Evolutionary conservation across 1,140 invertebrate genomes (phyloP).

Genomic region (Achatina immaculata): DNA sequence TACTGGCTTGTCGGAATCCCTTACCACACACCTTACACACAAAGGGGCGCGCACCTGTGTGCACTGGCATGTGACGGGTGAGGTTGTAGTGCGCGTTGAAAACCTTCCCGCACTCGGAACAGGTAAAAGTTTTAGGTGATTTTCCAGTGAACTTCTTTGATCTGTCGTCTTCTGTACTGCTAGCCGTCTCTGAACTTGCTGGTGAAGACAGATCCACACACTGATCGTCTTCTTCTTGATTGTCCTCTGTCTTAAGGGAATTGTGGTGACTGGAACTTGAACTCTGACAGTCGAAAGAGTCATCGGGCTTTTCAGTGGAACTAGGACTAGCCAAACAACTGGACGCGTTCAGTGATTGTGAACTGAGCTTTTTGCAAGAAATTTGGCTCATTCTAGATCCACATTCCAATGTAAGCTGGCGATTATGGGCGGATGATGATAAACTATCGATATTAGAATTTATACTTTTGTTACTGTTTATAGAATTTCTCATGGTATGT

Average conservation of each 20-base stretch:
- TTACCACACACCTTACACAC: slow-evolving; percentile 97
- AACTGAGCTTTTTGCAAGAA: neutral
- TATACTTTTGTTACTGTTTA: slow-evolving; percentile 13
- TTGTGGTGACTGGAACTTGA: slow-evolving; percentile 10
- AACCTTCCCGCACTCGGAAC: slow-evolving; percentile 94
- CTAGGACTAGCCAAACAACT: neutral
- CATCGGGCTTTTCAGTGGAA: neutral
- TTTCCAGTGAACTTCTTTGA: slow-evolving; percentile 49
- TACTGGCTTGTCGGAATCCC: slow-evolving; percentile 97
- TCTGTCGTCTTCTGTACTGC: slow-evolving; percentile 32
- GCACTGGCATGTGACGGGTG: slow-evolving; percentile 98
- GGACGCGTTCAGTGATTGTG: neutral
- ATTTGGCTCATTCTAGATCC: neutral
- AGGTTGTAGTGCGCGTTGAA: slow-evolving; percentile 99
- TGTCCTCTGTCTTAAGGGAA: slow-evolving; percentile 26
- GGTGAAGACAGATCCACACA: slow-evolving; percentile 28
- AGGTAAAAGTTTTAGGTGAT: slow-evolving; percentile 87
- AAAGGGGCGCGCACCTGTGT: slow-evolving; percentile 97
- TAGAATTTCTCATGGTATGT: neutral
- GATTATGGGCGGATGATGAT: neutral
- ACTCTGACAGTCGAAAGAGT: slow-evolving; percentile 6
- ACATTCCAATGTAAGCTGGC: neutral
- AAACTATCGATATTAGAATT: neutral
- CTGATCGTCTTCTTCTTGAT: slow-evolving; percentile 10
- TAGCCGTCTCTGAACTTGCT: neutral